These are phyloP conservation scores for Capitella teleta DNA, from an alignment of 1,140 invertebrate species.

Conservation along the genomic window DNA sequence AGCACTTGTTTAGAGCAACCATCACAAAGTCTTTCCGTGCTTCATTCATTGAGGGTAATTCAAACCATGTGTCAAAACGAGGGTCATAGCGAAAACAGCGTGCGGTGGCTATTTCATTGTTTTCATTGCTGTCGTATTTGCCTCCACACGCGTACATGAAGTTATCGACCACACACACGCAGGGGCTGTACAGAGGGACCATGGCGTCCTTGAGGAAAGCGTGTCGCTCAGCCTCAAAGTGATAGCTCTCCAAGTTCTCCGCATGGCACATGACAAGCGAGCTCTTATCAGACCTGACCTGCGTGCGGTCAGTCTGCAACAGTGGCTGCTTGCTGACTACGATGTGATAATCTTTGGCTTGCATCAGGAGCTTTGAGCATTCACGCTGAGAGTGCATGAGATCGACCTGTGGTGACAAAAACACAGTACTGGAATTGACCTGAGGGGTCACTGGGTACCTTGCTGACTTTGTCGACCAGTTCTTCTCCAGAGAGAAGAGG, in stretches of 20 bases:
- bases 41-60: slow-evolving; percentile 39
- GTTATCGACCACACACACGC: slow-evolving; percentile 38
- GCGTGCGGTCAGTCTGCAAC: slow-evolving; percentile 28
- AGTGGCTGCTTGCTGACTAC: slow-evolving; percentile 34
- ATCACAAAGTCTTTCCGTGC: slow-evolving; percentile 39
- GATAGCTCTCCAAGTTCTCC: slow-evolving; percentile 32
- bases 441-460: too few species aligned
- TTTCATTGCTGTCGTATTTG: slow-evolving; percentile 37
- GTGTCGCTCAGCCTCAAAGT: slow-evolving; percentile 25
- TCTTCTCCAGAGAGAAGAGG: slow-evolving; percentile 35
- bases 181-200: slow-evolving; percentile 35
- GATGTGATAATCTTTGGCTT: slow-evolving; percentile 40
- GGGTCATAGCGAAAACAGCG: slow-evolving; percentile 41
- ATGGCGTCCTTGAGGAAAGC: slow-evolving; percentile 28
- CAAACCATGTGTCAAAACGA: slow-evolving; percentile 37
- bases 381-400: slow-evolving; percentile 29
- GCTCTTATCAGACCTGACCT: slow-evolving; percentile 28
- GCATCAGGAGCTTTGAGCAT: slow-evolving; percentile 29
- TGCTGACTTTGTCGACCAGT: slow-evolving; percentile 35
- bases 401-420: too few species aligned
- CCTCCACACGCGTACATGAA: slow-evolving; percentile 42
- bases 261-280: slow-evolving; percentile 34
- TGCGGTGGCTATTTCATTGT: slow-evolving; percentile 38
- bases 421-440: too few species aligned
- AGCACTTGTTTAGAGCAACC: slow-evolving; percentile 21